Evolutionary conservation across 2,113 vertebrate genomes (phyloP).

Genomic region (Neopipo cinnamomea): DNA sequence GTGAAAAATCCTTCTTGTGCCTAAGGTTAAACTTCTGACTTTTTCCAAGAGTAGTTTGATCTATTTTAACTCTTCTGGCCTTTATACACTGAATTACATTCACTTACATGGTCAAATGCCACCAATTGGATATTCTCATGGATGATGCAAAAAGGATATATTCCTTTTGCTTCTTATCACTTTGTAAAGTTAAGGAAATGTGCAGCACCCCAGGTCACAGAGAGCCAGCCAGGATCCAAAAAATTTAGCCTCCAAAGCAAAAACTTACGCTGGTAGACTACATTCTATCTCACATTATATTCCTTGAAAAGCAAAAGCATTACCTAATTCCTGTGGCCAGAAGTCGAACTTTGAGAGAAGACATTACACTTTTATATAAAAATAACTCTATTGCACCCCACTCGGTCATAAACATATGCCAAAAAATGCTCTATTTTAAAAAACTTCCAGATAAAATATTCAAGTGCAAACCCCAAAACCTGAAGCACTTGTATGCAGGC

Average conservation of each 20-base stretch:
- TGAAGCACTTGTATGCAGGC: background rate
- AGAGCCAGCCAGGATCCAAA: background rate
- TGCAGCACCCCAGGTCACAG: background rate
- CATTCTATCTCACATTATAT: background rate
- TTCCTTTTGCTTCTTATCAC: background rate
- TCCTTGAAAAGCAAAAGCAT: background rate
- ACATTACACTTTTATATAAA: background rate
- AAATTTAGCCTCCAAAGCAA: background rate
- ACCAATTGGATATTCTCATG: background rate
- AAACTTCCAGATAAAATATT: background rate
- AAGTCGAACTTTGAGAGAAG: background rate
- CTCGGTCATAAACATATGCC: accelerated
- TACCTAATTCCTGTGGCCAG: background rate
- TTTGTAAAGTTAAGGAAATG: background rate
- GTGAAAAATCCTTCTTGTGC: background rate
- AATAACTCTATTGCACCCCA: background rate
- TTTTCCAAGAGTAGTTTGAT: background rate
- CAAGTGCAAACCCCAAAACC: background rate
- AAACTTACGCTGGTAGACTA: background rate
- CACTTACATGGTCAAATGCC: background rate
- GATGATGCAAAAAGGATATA: background rate
- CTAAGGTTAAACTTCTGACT: background rate
- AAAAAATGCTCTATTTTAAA: background rate
- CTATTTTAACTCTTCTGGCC: background rate
- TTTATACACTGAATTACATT: background rate